Evolutionary conservation across 2,888 invertebrate species (phyloP), one percentile per base, ranked within the genome.

Genomic region (Oscheius sp.): DNA sequence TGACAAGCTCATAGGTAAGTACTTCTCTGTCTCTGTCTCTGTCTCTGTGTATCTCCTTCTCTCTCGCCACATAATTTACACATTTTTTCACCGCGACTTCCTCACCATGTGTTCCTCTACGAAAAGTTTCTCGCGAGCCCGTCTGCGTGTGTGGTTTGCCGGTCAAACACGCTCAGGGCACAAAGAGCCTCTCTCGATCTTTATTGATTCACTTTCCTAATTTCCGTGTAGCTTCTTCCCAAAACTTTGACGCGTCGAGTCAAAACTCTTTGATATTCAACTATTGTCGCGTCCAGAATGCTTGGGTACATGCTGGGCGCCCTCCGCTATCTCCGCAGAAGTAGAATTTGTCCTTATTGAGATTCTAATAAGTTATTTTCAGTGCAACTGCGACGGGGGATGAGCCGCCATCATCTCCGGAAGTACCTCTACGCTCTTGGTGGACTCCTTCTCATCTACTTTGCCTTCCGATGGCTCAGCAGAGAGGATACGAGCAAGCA

Each of bases 341-440:
- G 63, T 63, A 32, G 7, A 10, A 13, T n/a, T 21, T 37, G 2
- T 10, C 37, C 32, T 47, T 7, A 48, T 10, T 13, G 21, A 37
- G n/a, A 10, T 13, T 21, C 37, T 37, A 48, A 7, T 7, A 0
- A 33, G 7, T 21, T 21, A 4, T 48, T 77, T 82, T 71, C 71
- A 82, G 82, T 75, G 21, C 76, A 78, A 32, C 76, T 82, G 63
- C 75, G 78, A 4, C 80, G 79, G 13, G 75, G 75, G 33, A 66
- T 76, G 29, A 78, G 70, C 10, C 76, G 78, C 33, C 71, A 75
- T 71, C 74, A 76, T 13, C 70, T 85, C 21, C 77, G 87, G n/a
- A 83, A 82, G 65, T 85, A 84, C 62, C 73, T 87, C 21, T 87
- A 87, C 68, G 77, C 78, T 51, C 29, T 74, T 13, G 60, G 81